phyloP scores from a whole-genome alignment of 2,888 invertebrate species.

The Pyralis farinalis region DNA sequence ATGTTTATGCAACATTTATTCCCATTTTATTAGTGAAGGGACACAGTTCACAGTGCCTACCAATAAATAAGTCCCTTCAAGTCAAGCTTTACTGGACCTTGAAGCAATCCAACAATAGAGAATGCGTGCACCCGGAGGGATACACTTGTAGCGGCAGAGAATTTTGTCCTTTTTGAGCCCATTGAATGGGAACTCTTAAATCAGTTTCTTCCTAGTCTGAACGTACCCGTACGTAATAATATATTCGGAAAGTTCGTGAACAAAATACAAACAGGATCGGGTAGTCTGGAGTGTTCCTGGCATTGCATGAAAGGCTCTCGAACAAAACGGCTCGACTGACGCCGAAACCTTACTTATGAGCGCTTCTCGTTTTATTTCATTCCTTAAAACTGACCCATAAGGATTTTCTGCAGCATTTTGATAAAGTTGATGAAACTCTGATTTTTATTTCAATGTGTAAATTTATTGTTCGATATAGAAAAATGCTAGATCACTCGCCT shows the following conservation, averaged over 20 bases:
- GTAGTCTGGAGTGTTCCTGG: conserved; percentile 52
- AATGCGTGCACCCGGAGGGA: conserved; percentile 24
- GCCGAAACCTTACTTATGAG: conserved; percentile 37
- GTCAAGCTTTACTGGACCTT: conserved; percentile 18
- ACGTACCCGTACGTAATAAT: conserved; percentile 59
- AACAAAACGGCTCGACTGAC: conserved; percentile 57
- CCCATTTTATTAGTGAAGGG: neutral
- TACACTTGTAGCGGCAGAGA: conserved; percentile 33
- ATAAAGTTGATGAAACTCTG: neutral
- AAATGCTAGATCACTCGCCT: no score
- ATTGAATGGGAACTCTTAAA: conserved; percentile 66
- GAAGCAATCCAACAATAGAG: conserved; percentile 33
- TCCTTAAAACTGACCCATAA: conserved; percentile 23
- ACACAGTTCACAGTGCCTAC: conserved; percentile 10
- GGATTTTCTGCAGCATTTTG: conserved; percentile 4
- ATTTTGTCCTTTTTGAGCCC: conserved; percentile 51
- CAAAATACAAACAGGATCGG: conserved; percentile 68
- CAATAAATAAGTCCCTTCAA: conserved; percentile 16
- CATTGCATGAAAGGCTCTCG: conserved; percentile 52
- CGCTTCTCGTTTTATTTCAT: conserved; percentile 38
- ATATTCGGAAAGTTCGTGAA: conserved; percentile 73
- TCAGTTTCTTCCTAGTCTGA: conserved; percentile 64
- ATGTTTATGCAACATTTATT: conserved; percentile 6
- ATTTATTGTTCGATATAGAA: no score
- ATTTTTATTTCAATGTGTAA: no score